Evolutionary conservation across 2,888 invertebrate species (phyloP), one percentile per base, ranked within the genome.

Genomic region (Drosophila acutilabella): DNA sequence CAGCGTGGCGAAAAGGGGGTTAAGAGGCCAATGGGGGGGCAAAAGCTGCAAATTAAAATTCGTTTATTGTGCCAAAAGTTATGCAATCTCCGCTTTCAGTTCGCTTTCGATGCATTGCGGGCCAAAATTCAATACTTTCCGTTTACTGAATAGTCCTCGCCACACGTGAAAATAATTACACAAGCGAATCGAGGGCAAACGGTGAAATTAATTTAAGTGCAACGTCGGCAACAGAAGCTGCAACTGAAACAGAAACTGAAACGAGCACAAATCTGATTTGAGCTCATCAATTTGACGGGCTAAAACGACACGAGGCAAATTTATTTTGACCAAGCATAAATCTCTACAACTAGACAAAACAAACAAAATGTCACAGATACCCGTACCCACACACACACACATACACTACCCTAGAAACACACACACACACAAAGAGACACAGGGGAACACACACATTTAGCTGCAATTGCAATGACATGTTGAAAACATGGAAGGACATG

Each of bases 41-140:
- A 65, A 71, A 30, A 44, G 56, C 52, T 72, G 59, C 72, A 88
- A 89, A 86, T 89, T 89, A 88, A 85, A 89, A 89, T 88, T 81
- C 82, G 82, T 78, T 85, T 84, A 83, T 86, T 82, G 87, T 60
- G 82, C 71, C 86, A 65, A 60, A 68, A 70, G 74, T 86, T 85
- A 88, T 81, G 88, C 69, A 89, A 86, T 72, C 50, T 72, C 69
- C 71, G 57, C 52, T 56, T 51, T 48, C 40, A 23, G 11, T 40
- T 58, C 40, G 52, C n/a, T 56, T 30, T 16, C 20, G 14, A 30
- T 62, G 47, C 61, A 59, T 57, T 57, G 18, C 48, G 62, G 47
- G 47, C 20, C 52, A 54, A 47, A 64, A 75, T 82, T 69, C 71
- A 67, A 75, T 86, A 75, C 73, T 78, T 74, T 51, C 50, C 13